Percentiles rank a stretch among this genome's conserved stretches.
Evolutionary conservation across 1,140 invertebrate genomes (phyloP).

Genomic region (Sminthurinus signatus): DNA sequence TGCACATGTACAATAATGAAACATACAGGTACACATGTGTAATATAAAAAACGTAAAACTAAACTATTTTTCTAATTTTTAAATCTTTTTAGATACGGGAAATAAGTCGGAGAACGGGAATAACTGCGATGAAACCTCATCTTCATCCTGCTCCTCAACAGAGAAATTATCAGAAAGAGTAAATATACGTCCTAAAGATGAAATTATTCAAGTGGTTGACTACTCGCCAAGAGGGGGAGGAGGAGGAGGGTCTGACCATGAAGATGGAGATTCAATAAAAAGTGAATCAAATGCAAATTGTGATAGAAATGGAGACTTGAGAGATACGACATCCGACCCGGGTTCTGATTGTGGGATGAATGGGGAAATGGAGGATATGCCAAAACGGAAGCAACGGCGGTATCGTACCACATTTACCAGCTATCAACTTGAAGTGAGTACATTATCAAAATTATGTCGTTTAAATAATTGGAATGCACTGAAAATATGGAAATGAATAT

Average conservation of each 20-base stretch:
- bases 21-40: too few relatives aligned
- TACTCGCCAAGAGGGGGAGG: conserved; percentile 26
- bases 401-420: conserved; percentile 93
- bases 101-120: not conserved
- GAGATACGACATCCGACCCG: conserved; percentile 47
- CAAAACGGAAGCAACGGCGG: conserved; percentile 82
- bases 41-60: too few relatives aligned
- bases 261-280: conserved; percentile 23
- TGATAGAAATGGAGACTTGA: conserved; percentile 27
- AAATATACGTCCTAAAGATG: conserved; percentile 8
- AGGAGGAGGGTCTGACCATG: conserved; percentile 15
- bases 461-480: too few relatives aligned
- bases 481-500: too few relatives aligned
- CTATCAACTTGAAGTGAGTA: conserved; percentile 89
- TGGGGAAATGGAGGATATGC: conserved; percentile 70
- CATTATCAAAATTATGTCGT: too few relatives aligned
- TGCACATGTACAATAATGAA: too few relatives aligned
- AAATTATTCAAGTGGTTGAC: conserved; percentile 25
- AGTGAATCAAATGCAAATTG: conserved; percentile 16
- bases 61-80: not conserved
- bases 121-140: conserved; percentile 5
- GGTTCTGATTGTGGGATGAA: conserved; percentile 64
- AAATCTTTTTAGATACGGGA: not conserved
- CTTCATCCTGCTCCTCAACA: conserved; percentile 10
- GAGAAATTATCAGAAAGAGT: conserved; percentile 1